Evolutionary conservation across 1,140 invertebrate genomes (phyloP).

Genomic region (Eueides isabella): DNA sequence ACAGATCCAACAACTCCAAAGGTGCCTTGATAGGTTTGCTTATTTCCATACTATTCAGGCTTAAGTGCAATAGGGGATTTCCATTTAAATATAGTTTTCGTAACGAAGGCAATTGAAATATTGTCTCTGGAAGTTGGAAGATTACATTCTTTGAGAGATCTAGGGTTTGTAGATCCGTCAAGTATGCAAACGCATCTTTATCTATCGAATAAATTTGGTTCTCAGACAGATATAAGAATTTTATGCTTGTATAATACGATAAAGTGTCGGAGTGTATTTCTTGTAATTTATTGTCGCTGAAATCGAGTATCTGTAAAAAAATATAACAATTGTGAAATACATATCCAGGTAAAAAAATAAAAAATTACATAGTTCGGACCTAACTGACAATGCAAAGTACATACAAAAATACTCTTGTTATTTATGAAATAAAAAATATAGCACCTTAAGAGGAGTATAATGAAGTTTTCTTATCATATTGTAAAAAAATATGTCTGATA

Average conservation of each 20-base stretch:
- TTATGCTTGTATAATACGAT: constrained; percentile 81
- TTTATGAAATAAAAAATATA: background rate
- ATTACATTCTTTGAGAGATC: constrained; percentile 84
- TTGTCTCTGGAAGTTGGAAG: constrained; percentile 78
- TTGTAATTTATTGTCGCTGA: constrained; percentile 84
- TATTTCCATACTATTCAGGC: constrained; percentile 65
- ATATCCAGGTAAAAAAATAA: no score
- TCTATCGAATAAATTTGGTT: constrained; percentile 84
- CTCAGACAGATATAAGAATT: constrained; percentile 84
- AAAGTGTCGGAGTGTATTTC: constrained; percentile 82
- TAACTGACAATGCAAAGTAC: no score
- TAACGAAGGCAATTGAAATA: constrained; percentile 83
- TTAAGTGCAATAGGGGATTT: constrained; percentile 79
- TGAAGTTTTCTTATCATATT: constrained; percentile 5
- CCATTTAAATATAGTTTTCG: constrained; percentile 83
- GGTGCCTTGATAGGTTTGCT: constrained; percentile 82
- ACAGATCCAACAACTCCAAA: constrained; percentile 81
- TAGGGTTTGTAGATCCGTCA: constrained; percentile 80
- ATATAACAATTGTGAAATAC: background rate
- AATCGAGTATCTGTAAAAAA: constrained; percentile 83
- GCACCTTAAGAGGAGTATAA: background rate
- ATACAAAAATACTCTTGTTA: no score
- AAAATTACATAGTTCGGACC: no score
- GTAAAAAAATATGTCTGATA: background rate
- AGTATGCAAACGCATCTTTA: constrained; percentile 79